phyloP scores from a whole-genome alignment of 2,797 vertebrate species.

The Borostomias antarcticus region DNA sequence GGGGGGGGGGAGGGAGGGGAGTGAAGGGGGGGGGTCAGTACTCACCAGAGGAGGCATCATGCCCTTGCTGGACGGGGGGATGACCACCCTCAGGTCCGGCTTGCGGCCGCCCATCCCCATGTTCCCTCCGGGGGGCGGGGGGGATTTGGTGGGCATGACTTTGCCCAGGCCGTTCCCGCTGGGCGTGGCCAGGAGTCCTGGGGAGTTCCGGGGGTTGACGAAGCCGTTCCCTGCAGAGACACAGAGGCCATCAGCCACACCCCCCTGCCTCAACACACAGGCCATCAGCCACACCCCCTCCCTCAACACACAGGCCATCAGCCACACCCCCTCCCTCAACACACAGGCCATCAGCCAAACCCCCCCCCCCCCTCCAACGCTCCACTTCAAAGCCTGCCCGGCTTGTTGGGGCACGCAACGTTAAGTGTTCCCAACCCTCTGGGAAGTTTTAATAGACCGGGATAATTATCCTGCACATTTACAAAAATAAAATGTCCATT shows the following conservation, averaged over 20 bases:
- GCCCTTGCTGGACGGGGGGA: conserved; percentile 96
- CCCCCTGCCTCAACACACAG: too few relatives aligned
- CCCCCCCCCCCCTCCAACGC: too few relatives aligned
- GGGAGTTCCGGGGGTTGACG: conserved; percentile 94
- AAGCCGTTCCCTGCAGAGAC: conserved; percentile 92
- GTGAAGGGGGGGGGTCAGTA: conserved; percentile 30
- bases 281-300: too few relatives aligned
- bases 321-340: too few relatives aligned
- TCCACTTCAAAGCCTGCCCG: conserved; percentile 56
- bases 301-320: too few relatives aligned
- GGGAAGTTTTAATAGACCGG: conserved; percentile 82
- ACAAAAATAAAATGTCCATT: conserved; percentile 82
- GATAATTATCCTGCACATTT: conserved; percentile 82
- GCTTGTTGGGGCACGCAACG: conserved; percentile 68
- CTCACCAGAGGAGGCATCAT: conserved; percentile 98
- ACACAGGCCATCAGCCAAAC: conserved; percentile 69
- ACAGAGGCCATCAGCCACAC: too few relatives aligned
- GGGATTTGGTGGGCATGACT: conserved; percentile 96
- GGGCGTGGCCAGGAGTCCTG: conserved; percentile 85
- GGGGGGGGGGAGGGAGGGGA: not conserved
- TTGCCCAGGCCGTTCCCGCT: conserved; percentile 94
- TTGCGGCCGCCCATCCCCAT: conserved; percentile 93
- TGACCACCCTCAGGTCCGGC: conserved; percentile 96
- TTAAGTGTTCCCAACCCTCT: conserved; percentile 80
- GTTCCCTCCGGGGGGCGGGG: conserved; percentile 90